A percentile compares a stretch with the other conserved stretches of the same genome.
phyloP scores from a whole-genome alignment of 2,888 invertebrate genomes.

The Drosophila borborema region DNA sequence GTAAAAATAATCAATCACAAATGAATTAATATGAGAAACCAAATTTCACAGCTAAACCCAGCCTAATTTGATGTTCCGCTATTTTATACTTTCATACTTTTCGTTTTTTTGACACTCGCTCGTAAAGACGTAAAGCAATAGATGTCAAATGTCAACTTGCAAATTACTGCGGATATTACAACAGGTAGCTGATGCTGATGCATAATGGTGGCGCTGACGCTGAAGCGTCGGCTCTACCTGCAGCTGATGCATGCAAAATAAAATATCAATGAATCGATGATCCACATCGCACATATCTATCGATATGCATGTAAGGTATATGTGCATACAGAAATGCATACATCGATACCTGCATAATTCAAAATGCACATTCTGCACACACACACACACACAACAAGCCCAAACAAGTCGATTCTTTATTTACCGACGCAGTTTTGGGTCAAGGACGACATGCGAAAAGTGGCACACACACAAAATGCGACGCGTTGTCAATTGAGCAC shows the following conservation, averaged over 20 bases:
- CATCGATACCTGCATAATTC: neutral
- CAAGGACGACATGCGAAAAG: slow-evolving; percentile 68
- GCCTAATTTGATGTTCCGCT: neutral
- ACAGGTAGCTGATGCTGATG: slow-evolving; percentile 30
- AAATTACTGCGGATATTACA: slow-evolving; percentile 23
- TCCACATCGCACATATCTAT: slow-evolving; percentile 15
- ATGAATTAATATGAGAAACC: neutral
- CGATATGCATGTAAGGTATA: slow-evolving; percentile 19
- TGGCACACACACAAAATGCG: slow-evolving; percentile 60
- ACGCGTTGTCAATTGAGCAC: slow-evolving; percentile 52
- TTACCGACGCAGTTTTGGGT: slow-evolving; percentile 17
- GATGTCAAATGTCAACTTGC: slow-evolving; percentile 21
- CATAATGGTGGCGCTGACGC: neutral
- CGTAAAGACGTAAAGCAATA: neutral
- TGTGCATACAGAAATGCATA: neutral
- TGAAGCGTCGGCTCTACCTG: slow-evolving; percentile 2
- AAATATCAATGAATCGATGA: slow-evolving; percentile 42
- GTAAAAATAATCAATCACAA: neutral
- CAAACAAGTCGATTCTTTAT: slow-evolving; percentile 33
- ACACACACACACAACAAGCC: neutral
- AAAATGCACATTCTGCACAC: neutral
- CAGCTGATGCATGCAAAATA: slow-evolving; percentile 19
- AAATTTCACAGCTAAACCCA: neutral
- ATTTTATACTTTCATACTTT: neutral
- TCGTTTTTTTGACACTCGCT: neutral